Percentiles rank a stretch among this genome's conserved stretches.
Conservation (phyloP, 2,797 vertebrate genomes). For the Pangasius larnaudii region DNA sequence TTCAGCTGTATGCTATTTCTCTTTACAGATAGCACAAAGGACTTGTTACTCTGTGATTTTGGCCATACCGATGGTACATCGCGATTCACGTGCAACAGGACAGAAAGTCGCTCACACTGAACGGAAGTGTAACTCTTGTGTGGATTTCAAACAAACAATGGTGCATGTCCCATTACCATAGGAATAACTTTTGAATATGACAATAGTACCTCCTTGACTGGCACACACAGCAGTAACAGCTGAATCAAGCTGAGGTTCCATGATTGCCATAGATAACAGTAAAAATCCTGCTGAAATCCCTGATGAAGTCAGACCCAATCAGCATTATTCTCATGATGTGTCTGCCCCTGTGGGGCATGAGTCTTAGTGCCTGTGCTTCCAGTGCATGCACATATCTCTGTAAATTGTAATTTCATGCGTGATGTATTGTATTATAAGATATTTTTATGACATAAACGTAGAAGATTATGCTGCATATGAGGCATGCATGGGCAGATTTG, state of each 20-base stretch:
- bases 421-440: slow-evolving; percentile 27
- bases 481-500: not conserved
- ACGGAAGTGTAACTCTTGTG: not conserved
- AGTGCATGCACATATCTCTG: slow-evolving; percentile 65
- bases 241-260: slow-evolving; percentile 23
- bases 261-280: slow-evolving; percentile 30
- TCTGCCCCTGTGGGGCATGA: slow-evolving; percentile 72
- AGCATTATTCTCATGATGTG: slow-evolving; percentile 43
- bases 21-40: slow-evolving; percentile 35
- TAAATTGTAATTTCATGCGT: slow-evolving; percentile 56
- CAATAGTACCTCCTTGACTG: slow-evolving; percentile 22
- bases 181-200: not conserved
- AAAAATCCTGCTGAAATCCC: slow-evolving; percentile 51
- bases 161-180: not conserved
- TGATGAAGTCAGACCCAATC: slow-evolving; percentile 58
- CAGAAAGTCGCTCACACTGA: not conserved
- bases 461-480: not conserved
- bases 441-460: not conserved
- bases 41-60: slow-evolving; percentile 7
- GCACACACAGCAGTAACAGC: slow-evolving; percentile 26
- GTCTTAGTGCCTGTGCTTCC: slow-evolving; percentile 68
- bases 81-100: not conserved
- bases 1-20: slow-evolving; percentile 16
- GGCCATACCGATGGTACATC: not conserved
- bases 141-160: slow-evolving; percentile 14